Percentiles rank a stretch among this genome's conserved stretches.
These are phyloP conservation scores for Tipula helvola DNA, from an alignment of 2,888 invertebrate species.

Conservation along the genomic window DNA sequence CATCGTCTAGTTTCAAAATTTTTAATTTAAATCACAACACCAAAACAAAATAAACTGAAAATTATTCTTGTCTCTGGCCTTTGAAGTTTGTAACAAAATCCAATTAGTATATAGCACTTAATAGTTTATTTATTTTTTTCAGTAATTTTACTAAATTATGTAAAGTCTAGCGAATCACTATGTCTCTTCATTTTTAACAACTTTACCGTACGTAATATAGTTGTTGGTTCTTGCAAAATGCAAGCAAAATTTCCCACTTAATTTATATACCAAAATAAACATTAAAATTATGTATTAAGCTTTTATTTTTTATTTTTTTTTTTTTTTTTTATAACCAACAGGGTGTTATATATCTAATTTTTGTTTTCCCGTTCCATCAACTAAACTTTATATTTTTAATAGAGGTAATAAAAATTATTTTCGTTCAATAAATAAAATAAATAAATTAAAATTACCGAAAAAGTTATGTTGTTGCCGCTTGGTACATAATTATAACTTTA, in stretches of 20 bases:
- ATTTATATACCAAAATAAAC: neutral
- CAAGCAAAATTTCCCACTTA: neutral
- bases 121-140: neutral
- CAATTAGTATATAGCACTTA: neutral
- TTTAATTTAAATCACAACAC: neutral
- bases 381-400: neutral
- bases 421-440: neutral
- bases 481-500: neutral
- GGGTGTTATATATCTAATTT: neutral
- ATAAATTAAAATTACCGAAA: neutral
- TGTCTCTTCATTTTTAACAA: neutral
- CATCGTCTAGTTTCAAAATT: neutral
- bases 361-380: neutral
- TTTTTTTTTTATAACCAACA: neutral
- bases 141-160: neutral
- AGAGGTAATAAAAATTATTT: neutral
- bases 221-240: neutral
- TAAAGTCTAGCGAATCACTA: neutral
- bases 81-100: neutral
- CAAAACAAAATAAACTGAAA: neutral
- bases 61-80: neutral
- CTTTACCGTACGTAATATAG: neutral
- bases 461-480: neutral
- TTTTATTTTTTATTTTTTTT: neutral
- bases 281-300: neutral